Conservation (phyloP, 2,797 vertebrate species). For the Tauraco hartlaubi region DNA sequence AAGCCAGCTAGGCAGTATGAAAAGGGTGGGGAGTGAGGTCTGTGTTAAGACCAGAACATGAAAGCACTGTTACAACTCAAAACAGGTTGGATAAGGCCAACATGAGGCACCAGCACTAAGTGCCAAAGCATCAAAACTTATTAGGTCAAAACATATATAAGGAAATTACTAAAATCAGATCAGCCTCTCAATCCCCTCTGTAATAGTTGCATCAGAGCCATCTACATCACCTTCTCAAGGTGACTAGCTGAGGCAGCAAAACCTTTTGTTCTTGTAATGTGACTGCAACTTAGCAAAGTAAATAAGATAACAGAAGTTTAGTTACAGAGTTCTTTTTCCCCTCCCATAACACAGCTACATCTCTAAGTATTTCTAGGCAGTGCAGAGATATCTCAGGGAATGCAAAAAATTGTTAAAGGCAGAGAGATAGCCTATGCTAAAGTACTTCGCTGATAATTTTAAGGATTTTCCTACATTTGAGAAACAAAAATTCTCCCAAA, state of each 20-base stretch:
- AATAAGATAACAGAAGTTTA: neutral
- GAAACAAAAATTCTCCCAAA: neutral
- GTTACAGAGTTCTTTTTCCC: neutral
- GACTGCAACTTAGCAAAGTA: neutral
- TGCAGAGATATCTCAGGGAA: neutral
- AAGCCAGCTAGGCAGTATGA: neutral
- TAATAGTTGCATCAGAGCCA: neutral
- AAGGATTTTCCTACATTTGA: neutral
- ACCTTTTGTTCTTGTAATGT: neutral
- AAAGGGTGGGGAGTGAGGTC: neutral
- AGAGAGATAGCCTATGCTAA: neutral
- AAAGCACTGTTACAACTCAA: neutral
- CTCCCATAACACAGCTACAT: neutral
- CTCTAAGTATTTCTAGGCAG: neutral
- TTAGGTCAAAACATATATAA: neutral
- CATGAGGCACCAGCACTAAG: neutral
- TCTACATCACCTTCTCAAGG: neutral
- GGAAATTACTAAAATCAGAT: neutral
- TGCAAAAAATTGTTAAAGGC: neutral
- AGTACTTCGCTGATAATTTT: neutral
- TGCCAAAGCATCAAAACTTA: neutral
- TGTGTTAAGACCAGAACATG: neutral
- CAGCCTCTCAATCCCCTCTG: neutral
- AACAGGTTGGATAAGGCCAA: neutral
- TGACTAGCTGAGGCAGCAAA: neutral